A percentile compares a stretch with the other conserved stretches of the same genome.
Evolutionary conservation across 2,888 invertebrate genomes (phyloP).

Genomic region (Mechanitis mazaeus): DNA sequence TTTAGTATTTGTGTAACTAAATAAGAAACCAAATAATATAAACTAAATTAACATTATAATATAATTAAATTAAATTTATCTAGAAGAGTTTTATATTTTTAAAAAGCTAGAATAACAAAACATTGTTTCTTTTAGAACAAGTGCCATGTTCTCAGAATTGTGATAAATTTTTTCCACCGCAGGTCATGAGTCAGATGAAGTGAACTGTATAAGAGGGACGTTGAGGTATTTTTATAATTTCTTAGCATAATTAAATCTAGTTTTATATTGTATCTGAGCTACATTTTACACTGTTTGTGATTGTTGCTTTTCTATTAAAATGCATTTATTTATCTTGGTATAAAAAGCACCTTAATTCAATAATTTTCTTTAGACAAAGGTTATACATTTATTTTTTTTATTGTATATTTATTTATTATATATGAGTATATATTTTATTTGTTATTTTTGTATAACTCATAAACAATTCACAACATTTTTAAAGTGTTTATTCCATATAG

Average conservation of each 20-base stretch:
- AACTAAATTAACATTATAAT: too few species aligned
- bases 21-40: too few species aligned
- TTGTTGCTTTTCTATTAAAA: neutral
- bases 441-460: too few species aligned
- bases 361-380: too few species aligned
- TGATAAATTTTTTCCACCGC: constrained; percentile 28
- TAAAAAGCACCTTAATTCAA: neutral
- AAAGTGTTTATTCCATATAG: too few species aligned
- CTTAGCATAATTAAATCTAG: constrained; percentile 12
- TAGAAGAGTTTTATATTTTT: neutral
- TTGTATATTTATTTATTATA: too few species aligned
- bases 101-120: neutral
- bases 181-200: constrained; percentile 34
- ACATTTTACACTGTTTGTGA: constrained; percentile 32
- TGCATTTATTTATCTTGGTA: constrained; percentile 13
- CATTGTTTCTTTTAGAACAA: neutral
- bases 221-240: constrained; percentile 30
- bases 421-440: too few species aligned
- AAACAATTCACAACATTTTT: too few species aligned
- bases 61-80: neutral
- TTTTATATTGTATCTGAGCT: constrained; percentile 16
- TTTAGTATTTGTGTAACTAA: too few species aligned
- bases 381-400: too few species aligned
- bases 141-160: constrained; percentile 12
- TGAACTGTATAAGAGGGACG: constrained; percentile 29